Evolutionary conservation across 1,140 invertebrate genomes (phyloP).

Genomic region (Atta cephalotes): DNA sequence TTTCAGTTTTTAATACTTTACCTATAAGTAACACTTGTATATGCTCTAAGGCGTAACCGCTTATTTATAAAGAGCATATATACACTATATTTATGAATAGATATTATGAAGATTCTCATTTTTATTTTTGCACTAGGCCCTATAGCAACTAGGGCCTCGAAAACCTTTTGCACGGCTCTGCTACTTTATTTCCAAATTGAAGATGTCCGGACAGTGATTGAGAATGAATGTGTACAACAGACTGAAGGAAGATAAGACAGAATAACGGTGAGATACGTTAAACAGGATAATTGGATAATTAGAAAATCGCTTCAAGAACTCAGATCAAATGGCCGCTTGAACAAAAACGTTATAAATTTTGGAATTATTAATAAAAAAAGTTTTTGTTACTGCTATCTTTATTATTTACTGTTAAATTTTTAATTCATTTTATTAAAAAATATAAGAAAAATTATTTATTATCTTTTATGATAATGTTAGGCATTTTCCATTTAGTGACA

Average conservation of each 20-base stretch:
- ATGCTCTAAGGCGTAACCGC: too few species aligned
- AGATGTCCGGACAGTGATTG: not conserved
- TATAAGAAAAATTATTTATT: not conserved
- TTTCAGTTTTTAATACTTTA: too few species aligned
- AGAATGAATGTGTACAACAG: not conserved
- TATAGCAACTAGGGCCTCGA: too few species aligned
- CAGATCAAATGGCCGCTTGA: not conserved
- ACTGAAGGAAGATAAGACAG: not conserved
- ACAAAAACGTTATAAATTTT: not conserved
- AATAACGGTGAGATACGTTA: not conserved
- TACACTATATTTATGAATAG: too few species aligned
- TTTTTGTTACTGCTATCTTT: not conserved
- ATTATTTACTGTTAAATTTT: slow-evolving; percentile 10
- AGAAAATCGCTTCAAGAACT: not conserved
- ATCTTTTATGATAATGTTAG: not conserved
- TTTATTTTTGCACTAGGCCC: too few species aligned
- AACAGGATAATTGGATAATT: slow-evolving; percentile 35
- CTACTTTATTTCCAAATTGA: not conserved
- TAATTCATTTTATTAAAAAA: not conserved
- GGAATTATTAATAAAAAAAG: not conserved
- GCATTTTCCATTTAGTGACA: too few species aligned
- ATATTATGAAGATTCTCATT: too few species aligned
- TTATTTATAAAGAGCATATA: too few species aligned
- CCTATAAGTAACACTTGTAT: too few species aligned
- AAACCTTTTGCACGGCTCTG: too few species aligned